Base-by-base conservation (phyloP, 2,113 vertebrate species). In the Eonycteris spelaea region DNA sequence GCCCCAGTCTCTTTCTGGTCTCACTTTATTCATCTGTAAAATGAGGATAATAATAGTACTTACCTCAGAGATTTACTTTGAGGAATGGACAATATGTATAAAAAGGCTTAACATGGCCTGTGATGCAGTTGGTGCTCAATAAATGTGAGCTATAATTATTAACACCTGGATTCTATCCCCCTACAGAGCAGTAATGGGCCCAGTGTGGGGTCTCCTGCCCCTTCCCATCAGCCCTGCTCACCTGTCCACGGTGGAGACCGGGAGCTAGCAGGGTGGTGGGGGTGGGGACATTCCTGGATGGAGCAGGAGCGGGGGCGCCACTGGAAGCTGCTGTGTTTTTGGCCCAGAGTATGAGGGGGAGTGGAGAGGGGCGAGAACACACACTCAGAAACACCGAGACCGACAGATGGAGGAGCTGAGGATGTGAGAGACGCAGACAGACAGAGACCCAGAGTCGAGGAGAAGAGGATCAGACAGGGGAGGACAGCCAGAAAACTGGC, bases 351-450 rank as follows among this genome's bases (percentile, higher is more conserved):
- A 35, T 94, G 93, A 97, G 95, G 91, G 91, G 95, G 96, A 35
- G 97, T 95, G 83, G 71, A 89, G 93, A 97, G 93, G 93, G 94
- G 91, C 48, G 68, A 91, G 95, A 97, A 98, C 94, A 97, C 93
- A 96, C 82, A 83, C 96, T 93, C 94, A 57, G 96, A 96, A 95
- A 89, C 3, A 3, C 59, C 0, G 95, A 93, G 97, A 96, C 96
- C 40, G 63, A 97, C 97, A 98, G 97, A 98, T 98, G 97, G 97
- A 96, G 59, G 70, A 93, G 91, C 93, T 51, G 94, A 97, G 91
- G 97, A 98, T 96, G 97, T 98, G 97, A 98, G 97, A 98, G 97
- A 98, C 97, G 1, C 97, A 96, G 94, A 97, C 94, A 98, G 96
- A 97, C 94, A 97, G 96, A 97, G 91, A 90, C 97, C 93, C 63